Percentiles rank a stretch among this genome's conserved stretches.
These are phyloP conservation scores for Aradus depressus DNA, from an alignment of 2,888 invertebrate species.

Conservation along the genomic window DNA sequence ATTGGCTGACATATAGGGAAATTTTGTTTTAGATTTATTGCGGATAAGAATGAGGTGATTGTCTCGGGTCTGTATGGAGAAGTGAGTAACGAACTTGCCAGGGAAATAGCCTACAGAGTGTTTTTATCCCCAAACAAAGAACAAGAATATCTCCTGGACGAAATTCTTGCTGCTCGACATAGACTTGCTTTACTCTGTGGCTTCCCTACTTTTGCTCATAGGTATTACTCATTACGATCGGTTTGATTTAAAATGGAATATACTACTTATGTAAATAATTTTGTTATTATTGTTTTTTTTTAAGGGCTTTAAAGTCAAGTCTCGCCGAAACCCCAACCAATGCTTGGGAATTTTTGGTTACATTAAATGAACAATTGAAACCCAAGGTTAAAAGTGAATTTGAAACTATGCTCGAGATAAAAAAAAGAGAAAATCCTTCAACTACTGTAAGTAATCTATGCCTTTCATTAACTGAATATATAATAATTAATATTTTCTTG, in stretches of 20 bases:
- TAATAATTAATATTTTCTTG: too few relatives aligned
- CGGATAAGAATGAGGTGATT: slow-evolving; percentile 58
- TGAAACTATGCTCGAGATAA: slow-evolving; percentile 57
- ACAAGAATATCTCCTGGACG: slow-evolving; percentile 63
- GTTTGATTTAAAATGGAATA: not conserved
- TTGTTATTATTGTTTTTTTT: slow-evolving; percentile 1
- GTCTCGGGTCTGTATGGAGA: slow-evolving; percentile 77
- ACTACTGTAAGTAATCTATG: slow-evolving; percentile 16
- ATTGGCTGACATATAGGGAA: not conserved
- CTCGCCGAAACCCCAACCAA: slow-evolving; percentile 70
- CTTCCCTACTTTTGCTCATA: slow-evolving; percentile 77
- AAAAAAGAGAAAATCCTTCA: slow-evolving; percentile 19
- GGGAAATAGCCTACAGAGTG: slow-evolving; percentile 80
- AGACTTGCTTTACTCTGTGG: slow-evolving; percentile 79
- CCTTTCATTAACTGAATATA: too few relatives aligned
- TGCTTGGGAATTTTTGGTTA: slow-evolving; percentile 68
- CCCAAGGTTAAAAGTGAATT: slow-evolving; percentile 65
- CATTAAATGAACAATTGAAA: slow-evolving; percentile 56
- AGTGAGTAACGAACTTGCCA: slow-evolving; percentile 59
- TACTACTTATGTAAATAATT: too few relatives aligned
- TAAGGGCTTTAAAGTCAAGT: slow-evolving; percentile 74
- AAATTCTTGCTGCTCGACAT: slow-evolving; percentile 61
- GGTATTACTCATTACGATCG: slow-evolving; percentile 35
- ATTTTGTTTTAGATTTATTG: slow-evolving; percentile 41
- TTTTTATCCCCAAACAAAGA: slow-evolving; percentile 65